These are phyloP conservation scores for Catocala nupta DNA, from an alignment of 2,888 invertebrate genomes.

Conservation along the genomic window DNA sequence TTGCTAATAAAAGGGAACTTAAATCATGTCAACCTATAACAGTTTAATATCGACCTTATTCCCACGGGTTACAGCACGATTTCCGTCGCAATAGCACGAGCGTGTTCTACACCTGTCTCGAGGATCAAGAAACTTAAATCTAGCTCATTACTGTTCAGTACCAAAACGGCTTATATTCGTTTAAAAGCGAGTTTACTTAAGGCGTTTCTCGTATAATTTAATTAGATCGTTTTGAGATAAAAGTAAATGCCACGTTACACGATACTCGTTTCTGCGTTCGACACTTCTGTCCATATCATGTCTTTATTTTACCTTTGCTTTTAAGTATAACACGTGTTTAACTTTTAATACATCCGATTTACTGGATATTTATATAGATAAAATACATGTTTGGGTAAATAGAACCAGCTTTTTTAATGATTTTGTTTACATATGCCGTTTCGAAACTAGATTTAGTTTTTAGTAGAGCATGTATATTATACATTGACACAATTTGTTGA, in stretches of 20 bases:
- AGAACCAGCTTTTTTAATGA: constrained; percentile 14
- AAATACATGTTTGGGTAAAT: constrained; percentile 21
- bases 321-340: constrained; percentile 25
- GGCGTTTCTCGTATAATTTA: constrained; percentile 71
- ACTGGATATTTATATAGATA: constrained; percentile 16
- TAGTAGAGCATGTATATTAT: constrained; percentile 19
- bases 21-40: constrained; percentile 55
- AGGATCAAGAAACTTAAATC: constrained; percentile 81
- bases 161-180: constrained; percentile 67
- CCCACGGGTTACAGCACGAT: constrained; percentile 52
- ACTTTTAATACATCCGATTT: constrained; percentile 19
- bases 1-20: constrained; percentile 71
- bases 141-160: constrained; percentile 66
- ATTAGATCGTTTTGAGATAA: constrained; percentile 75
- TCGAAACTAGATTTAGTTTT: constrained; percentile 30
- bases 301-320: constrained; percentile 54
- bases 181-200: constrained; percentile 63
- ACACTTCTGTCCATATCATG: constrained; percentile 67
- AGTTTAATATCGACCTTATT: constrained; percentile 63
- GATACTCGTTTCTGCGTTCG: constrained; percentile 63
- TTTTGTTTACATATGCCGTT: constrained; percentile 27
- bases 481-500: neutral
- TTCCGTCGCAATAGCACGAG: constrained; percentile 51
- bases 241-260: constrained; percentile 73
- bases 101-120: constrained; percentile 76